phyloP scores from a whole-genome alignment of 2,113 vertebrate species.

The Hippocampus abdominalis region DNA sequence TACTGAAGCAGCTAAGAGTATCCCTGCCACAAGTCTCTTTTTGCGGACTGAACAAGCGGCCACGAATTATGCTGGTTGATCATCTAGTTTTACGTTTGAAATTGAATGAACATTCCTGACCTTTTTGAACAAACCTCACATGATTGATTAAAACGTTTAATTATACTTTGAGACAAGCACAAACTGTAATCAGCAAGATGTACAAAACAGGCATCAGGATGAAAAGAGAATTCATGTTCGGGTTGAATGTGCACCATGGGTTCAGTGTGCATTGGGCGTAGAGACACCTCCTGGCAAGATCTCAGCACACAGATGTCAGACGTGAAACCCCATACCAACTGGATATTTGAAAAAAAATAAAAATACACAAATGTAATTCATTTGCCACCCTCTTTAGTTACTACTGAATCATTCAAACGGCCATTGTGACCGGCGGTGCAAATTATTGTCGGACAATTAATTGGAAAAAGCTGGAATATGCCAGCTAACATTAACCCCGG shows the following conservation, averaged over 20 bases:
- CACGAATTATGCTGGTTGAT: too few relatives aligned
- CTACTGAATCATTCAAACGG: background rate
- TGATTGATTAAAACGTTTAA: too few relatives aligned
- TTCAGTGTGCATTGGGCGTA: background rate
- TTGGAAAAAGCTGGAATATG: background rate
- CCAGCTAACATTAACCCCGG: background rate
- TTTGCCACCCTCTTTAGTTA: background rate
- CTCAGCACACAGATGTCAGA: background rate
- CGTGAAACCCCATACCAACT: background rate
- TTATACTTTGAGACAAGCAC: background rate
- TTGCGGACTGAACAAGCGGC: too few relatives aligned
- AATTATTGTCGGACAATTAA: constrained; percentile 1
- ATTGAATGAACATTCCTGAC: too few relatives aligned
- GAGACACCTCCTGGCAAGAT: background rate
- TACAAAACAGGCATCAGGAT: background rate
- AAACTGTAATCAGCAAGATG: background rate
- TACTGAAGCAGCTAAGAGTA: background rate
- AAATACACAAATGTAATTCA: background rate
- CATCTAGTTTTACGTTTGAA: too few relatives aligned
- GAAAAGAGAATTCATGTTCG: background rate
- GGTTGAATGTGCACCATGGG: background rate
- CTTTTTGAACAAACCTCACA: too few relatives aligned
- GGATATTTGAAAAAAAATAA: background rate
- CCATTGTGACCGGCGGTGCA: background rate
- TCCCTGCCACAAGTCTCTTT: background rate